Conservation (phyloP, 2,113 vertebrate genomes). For the Cyanoliseus patagonus region DNA sequence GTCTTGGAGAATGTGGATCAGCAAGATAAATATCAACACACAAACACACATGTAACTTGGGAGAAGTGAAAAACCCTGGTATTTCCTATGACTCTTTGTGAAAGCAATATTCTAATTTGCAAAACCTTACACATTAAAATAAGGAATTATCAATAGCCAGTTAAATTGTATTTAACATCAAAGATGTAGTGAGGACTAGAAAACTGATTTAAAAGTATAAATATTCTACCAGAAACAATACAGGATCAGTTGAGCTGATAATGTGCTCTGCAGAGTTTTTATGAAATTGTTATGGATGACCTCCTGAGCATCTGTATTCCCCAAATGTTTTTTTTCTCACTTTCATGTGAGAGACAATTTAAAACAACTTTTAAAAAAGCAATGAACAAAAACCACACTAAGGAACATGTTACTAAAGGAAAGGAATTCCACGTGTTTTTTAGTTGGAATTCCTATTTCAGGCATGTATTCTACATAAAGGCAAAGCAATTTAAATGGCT, state of each 20-base stretch:
- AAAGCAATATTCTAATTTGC: neutral
- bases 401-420: neutral
- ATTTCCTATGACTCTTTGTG: neutral
- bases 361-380: neutral
- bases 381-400: neutral
- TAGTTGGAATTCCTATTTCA: slow-evolving; percentile 4
- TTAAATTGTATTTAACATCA: neutral
- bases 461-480: neutral
- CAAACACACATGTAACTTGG: neutral
- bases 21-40: neutral
- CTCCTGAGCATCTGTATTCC: neutral
- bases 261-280: neutral
- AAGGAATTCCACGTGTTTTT: neutral
- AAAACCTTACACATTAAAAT: neutral
- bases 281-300: neutral
- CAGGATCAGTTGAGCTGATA: neutral
- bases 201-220: neutral
- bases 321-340: neutral
- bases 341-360: neutral
- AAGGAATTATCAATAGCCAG: neutral
- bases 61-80: neutral
- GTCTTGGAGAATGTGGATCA: neutral
- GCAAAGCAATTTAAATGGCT: neutral
- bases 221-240: neutral
- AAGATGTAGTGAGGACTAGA: neutral